phyloP scores from a whole-genome alignment of 1,140 invertebrate species.

The Microplitis demolitor region DNA sequence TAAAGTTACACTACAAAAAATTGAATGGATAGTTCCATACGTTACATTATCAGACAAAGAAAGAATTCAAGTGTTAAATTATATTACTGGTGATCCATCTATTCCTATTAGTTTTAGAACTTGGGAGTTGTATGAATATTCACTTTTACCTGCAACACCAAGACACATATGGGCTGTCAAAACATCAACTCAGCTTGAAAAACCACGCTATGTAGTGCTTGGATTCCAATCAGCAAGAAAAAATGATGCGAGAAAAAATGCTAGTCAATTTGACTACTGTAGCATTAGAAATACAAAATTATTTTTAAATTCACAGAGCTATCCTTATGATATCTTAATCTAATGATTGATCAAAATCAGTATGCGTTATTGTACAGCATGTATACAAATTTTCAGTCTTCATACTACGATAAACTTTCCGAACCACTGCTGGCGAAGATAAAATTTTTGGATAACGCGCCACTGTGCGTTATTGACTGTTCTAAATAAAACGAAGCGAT shows the following conservation, averaged over 20 bases:
- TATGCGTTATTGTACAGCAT: too few relatives aligned
- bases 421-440: too few relatives aligned
- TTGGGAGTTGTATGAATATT: slow-evolving; percentile 53
- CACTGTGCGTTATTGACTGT: too few relatives aligned
- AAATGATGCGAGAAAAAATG: slow-evolving; percentile 18
- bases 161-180: slow-evolving; percentile 40
- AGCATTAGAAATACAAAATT: slow-evolving; percentile 39
- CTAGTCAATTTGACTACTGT: slow-evolving; percentile 37
- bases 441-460: too few relatives aligned
- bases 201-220: slow-evolving; percentile 38
- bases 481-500: too few relatives aligned
- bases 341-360: too few relatives aligned
- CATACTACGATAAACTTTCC: too few relatives aligned
- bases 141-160: slow-evolving; percentile 36
- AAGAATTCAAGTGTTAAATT: slow-evolving; percentile 34
- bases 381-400: too few relatives aligned
- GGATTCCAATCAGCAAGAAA: slow-evolving; percentile 33
- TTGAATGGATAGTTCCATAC: slow-evolving; percentile 36
- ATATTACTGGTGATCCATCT: slow-evolving; percentile 34
- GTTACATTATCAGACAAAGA: slow-evolving; percentile 31
- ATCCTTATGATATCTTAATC: slow-evolving; percentile 40
- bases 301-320: slow-evolving; percentile 45
- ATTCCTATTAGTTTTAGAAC: slow-evolving; percentile 43
- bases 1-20: slow-evolving; percentile 29
- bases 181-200: slow-evolving; percentile 36